These are phyloP conservation scores for Poeciliopsis gracilis DNA, from an alignment of 2,797 vertebrate species.

Conservation along the genomic window DNA sequence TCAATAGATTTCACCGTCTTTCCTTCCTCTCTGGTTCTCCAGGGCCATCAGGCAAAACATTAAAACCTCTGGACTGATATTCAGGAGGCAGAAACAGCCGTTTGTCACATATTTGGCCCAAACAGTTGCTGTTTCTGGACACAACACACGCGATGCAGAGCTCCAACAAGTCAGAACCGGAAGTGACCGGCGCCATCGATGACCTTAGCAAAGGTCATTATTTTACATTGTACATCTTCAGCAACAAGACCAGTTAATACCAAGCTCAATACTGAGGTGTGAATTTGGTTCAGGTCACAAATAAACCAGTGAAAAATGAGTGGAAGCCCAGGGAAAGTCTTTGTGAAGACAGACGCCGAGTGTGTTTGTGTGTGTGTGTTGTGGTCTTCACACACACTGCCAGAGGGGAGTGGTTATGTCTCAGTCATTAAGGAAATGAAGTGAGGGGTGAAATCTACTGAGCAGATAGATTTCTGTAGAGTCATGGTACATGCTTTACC, in stretches of 20 bases:
- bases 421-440: constrained; percentile 78
- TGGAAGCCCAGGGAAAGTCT: not conserved
- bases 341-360: not conserved
- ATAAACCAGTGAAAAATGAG: not conserved
- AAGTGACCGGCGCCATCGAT: too few relatives aligned
- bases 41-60: constrained; percentile 12
- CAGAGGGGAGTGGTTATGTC: constrained; percentile 51
- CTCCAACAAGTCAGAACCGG: too few relatives aligned
- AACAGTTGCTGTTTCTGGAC: not conserved
- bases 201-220: too few relatives aligned
- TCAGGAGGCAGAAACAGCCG: not conserved
- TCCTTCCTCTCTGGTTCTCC: constrained; percentile 19
- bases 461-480: constrained; percentile 70
- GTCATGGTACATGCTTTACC: constrained; percentile 75
- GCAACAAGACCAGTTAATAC: too few relatives aligned
- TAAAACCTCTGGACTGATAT: not conserved
- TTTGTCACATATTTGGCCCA: not conserved
- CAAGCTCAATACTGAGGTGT: too few relatives aligned
- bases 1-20: constrained; percentile 71
- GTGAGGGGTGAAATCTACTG: constrained; percentile 75
- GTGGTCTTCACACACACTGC: constrained; percentile 48
- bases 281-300: too few relatives aligned
- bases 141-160: too few relatives aligned
- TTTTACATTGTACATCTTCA: too few relatives aligned
- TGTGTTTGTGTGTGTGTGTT: not conserved